These are phyloP conservation scores for Promerops cafer DNA, from an alignment of 2,113 vertebrate species.

Conservation along the genomic window DNA sequence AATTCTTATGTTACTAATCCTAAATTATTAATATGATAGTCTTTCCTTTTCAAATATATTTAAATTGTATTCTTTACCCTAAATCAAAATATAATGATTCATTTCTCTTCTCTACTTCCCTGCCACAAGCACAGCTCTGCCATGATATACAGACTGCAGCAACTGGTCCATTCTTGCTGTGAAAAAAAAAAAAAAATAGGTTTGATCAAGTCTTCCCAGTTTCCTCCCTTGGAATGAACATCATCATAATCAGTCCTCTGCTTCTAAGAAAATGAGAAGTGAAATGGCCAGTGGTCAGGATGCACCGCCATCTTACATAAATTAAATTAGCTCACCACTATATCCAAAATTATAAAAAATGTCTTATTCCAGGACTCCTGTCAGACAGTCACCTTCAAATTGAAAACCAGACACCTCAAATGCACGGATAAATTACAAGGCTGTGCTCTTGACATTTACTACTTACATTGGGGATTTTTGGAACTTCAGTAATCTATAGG, in stretches of 20 bases:
- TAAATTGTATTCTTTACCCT: neutral
- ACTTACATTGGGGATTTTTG: accelerated
- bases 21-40: neutral
- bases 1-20: neutral
- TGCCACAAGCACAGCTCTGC: neutral
- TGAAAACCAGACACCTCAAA: neutral
- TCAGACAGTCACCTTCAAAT: neutral
- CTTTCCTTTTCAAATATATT: neutral
- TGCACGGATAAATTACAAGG: accelerated
- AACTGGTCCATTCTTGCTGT: neutral
- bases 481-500: neutral
- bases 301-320: neutral
- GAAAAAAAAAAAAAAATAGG: neutral
- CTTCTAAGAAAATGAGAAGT: neutral
- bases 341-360: neutral
- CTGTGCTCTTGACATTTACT: neutral
- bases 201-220: neutral
- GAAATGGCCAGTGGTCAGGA: neutral
- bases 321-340: neutral
- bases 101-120: neutral
- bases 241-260: neutral
- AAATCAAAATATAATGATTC: neutral
- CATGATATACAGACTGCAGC: neutral
- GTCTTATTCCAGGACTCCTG: neutral
- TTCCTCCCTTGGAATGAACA: neutral